Base-by-base conservation (phyloP, 2,113 vertebrate genomes). In the Platycercus adscitus region DNA sequence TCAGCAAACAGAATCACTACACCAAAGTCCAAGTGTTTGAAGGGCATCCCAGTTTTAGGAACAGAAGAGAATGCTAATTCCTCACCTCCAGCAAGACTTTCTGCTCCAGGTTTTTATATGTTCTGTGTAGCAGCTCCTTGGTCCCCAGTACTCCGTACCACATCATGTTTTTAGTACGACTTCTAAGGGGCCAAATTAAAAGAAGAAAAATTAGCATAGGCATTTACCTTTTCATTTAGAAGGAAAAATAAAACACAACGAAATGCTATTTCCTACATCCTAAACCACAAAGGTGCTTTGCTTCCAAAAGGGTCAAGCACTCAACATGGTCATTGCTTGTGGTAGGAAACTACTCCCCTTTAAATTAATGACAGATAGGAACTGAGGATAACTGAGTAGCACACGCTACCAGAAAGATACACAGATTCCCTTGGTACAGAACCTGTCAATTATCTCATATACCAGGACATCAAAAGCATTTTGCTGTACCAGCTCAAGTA, bases 131-230 rank as follows among this genome's bases (percentile, higher is more conserved):
- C 83, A 99, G 93, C 93, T 99, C 99, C 91, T 99, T 99, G 93
- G 99, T 99, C 60, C 99, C 99, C 28, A 99, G 89, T 8, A 99
- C 99, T 17, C 99, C 99, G 0, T 99, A 99, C 99, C 99, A 99
- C 99, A 99, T 99, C 99, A 99, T 99, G 97, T 99, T 99, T 97
- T 99, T 99, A 31, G 99, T 99, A n/a, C 99, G 98, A 95, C 99
- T 99, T 98, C 99, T 99, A 76, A 82, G 35, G 41, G 28, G 5
- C 10, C 5, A 89, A 88, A 94, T 46, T 23, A 89, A 84, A 88
- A 64, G 35, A 73, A 17, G 82, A 28, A 19, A 70, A 53, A 7
- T 86, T 39, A 83, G 11, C 41, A 63, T 0, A 55, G 17, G n/a
- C 35, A 64, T 47, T 85, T 26, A 56, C 5, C 15, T 65, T 94